phyloP scores from a whole-genome alignment of 2,888 invertebrate genomes.

The Cantharis nigra region DNA sequence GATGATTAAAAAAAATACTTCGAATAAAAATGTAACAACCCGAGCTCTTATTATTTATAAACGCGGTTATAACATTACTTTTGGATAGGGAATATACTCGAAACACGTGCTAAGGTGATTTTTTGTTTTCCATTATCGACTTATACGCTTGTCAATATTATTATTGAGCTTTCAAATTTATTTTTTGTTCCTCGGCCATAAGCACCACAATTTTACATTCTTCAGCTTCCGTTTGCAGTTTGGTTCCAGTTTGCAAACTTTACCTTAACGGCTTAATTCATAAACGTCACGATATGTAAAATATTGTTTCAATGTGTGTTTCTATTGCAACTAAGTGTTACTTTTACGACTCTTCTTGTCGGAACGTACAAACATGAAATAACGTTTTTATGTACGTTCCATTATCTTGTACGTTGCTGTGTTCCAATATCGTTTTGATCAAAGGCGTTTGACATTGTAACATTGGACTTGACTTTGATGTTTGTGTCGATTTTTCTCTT shows the following conservation, averaged over 20 bases:
- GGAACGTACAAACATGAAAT: constrained; percentile 47
- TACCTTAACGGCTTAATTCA: constrained; percentile 44
- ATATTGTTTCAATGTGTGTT: constrained; percentile 53
- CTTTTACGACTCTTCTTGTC: constrained; percentile 48
- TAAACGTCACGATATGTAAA: constrained; percentile 51
- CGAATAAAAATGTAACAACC: constrained; percentile 30
- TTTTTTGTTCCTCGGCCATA: background rate
- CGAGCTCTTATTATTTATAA: background rate
- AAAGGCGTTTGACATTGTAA: constrained; percentile 32
- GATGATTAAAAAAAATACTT: constrained; percentile 40
- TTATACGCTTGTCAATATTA: background rate
- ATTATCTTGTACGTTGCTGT: constrained; percentile 41
- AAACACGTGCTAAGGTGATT: background rate
- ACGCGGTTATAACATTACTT: background rate
- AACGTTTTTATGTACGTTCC: constrained; percentile 50
- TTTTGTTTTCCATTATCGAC: background rate
- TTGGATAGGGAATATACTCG: background rate
- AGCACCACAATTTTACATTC: background rate
- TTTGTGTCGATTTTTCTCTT: constrained; percentile 7
- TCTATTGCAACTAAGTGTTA: constrained; percentile 41
- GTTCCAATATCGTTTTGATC: constrained; percentile 30
- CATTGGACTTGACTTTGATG: constrained; percentile 32
- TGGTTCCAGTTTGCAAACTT: constrained; percentile 19
- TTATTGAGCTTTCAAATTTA: background rate
- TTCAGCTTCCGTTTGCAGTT: constrained; percentile 17